A percentile compares a stretch with the other conserved stretches of the same genome.
Evolutionary conservation across 2,888 invertebrate species (phyloP).

Genomic region (Yponomeuta malinellus): DNA sequence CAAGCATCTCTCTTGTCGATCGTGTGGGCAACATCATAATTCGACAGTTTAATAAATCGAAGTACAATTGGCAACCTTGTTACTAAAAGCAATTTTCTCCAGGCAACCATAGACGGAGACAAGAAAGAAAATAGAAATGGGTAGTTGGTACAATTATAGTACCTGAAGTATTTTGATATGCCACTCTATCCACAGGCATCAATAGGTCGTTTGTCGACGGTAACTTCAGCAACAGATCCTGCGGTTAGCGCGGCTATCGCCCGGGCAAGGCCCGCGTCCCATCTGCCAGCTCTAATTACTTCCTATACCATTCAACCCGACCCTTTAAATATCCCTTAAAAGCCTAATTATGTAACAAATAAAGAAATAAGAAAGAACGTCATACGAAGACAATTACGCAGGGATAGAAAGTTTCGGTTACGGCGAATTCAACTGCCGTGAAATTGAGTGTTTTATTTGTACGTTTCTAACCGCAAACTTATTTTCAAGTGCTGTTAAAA

Average conservation of each 20-base stretch:
- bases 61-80: too few relatives aligned
- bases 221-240: conserved; percentile 7
- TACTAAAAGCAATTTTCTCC: too few relatives aligned
- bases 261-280: conserved; percentile 36
- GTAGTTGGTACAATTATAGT: too few relatives aligned
- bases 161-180: not conserved
- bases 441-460: conserved; percentile 47
- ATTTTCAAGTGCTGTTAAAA: not conserved
- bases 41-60: too few relatives aligned
- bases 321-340: conserved; percentile 44
- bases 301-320: conserved; percentile 58
- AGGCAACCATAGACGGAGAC: too few relatives aligned
- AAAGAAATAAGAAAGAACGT: conserved; percentile 64
- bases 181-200: not conserved
- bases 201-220: conserved; percentile 8
- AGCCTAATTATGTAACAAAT: conserved; percentile 45
- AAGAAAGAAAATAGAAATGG: too few relatives aligned
- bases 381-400: conserved; percentile 43
- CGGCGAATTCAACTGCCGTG: conserved; percentile 51
- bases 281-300: conserved; percentile 65
- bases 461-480: conserved; percentile 42
- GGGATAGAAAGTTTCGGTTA: conserved; percentile 51
- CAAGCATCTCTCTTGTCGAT: too few relatives aligned
- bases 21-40: too few relatives aligned
- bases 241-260: conserved; percentile 4